Base-by-base conservation (phyloP, 2,113 vertebrate genomes). In the Numenius arquata region DNA sequence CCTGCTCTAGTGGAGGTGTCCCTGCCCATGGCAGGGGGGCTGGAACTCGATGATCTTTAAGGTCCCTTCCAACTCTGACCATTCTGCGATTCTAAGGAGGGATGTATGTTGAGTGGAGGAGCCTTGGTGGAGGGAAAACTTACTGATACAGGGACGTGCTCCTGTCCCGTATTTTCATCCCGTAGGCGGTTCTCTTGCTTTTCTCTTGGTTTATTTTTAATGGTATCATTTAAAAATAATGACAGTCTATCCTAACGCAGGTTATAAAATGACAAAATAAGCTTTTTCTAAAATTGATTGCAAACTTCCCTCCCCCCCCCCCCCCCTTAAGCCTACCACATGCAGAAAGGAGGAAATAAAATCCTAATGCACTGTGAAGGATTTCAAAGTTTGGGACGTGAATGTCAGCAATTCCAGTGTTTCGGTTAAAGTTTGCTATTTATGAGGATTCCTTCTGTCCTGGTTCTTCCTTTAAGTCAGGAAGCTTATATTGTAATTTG, bases 281-380 rank as follows among this genome's bases (percentile, higher is more conserved):
- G 3, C 27, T 73, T 73, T 85, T 76, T 56, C 22, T 52, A 79
- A 88, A 75, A 72, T 27, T 13, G 0, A 1, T 36, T 61, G 15
- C 12, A n/a, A 34, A 30, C 12, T 52, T 78, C 32, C 2, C 2
- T 10, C 8, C 5, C 4, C 7, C 11, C 2, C 15, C 23, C 8
- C 22, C 5, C 8, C 5, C 10, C 13, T 16, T 23, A 15, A 30
- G 27, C 29, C 45, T 40, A 11, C 38, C 43, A 34, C 29, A 23
- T 12, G 14, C 34, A 22, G 43, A 82, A 80, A 68, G 48, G 18
- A 81, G 56, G 72, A 90, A 88, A 12, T 63, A 62, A 80, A 83
- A 77, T 55, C 22, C 15, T 53, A 12, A 5, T 50, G 23, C 8
- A 2, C 34, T 40, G 14, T 43, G n/a, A 52, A 71, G 25, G n/a